Conservation (phyloP, 2,888 invertebrate species). For the Drosophila anomalata region DNA sequence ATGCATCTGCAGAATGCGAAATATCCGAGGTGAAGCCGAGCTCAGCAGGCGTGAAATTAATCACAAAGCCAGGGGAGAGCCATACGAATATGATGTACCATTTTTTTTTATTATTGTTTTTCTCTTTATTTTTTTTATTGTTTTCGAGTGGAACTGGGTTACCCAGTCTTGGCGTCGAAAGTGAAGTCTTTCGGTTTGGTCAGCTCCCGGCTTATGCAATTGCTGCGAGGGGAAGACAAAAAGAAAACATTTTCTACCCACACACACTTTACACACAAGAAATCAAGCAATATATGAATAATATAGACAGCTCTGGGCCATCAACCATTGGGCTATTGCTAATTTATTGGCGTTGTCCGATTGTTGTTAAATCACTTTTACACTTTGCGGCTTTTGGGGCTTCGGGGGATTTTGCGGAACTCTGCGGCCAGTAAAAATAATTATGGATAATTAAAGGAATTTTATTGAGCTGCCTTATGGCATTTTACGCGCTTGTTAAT, state of each 20-base stretch:
- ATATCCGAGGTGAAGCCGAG: conserved; percentile 39
- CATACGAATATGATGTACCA: conserved; percentile 55
- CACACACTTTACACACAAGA: conserved; percentile 51
- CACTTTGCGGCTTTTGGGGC: conserved; percentile 49
- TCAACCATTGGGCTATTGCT: conserved; percentile 73
- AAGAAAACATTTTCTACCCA: conserved; percentile 67
- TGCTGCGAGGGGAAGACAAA: conserved; percentile 41
- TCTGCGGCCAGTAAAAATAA: conserved; percentile 43
- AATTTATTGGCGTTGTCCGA: conserved; percentile 65
- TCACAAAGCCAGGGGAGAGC: conserved; percentile 46
- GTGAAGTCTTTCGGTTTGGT: conserved; percentile 55
- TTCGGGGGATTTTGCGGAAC: conserved; percentile 55
- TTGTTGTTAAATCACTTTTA: conserved; percentile 72
- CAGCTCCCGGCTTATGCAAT: conserved; percentile 59
- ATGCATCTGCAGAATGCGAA: conserved; percentile 44
- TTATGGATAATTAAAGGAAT: conserved; percentile 66
- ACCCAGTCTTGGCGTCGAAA: conserved; percentile 71
- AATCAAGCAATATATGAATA: conserved; percentile 38
- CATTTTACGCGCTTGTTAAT: conserved; percentile 57
- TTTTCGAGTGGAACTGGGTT: conserved; percentile 65
- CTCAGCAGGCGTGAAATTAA: conserved; percentile 72
- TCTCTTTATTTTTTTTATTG: conserved; percentile 33
- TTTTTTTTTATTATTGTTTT: conserved; percentile 6
- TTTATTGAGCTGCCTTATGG: conserved; percentile 53
- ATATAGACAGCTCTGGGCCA: conserved; percentile 50